phyloP scores from a whole-genome alignment of 2,113 vertebrate species.

The Hippocampus abdominalis region DNA sequence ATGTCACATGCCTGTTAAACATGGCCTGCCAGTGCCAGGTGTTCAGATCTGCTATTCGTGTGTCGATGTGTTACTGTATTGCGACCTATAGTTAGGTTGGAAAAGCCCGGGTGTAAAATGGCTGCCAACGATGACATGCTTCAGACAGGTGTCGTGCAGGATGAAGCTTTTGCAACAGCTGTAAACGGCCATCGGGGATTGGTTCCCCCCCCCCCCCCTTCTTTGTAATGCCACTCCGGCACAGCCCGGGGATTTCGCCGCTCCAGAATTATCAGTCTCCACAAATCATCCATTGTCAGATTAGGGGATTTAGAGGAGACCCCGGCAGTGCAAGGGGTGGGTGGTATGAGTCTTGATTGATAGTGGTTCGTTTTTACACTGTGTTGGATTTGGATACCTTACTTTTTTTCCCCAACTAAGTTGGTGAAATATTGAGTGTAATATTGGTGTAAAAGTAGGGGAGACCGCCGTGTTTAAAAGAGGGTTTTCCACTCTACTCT shows the following conservation, averaged over 20 bases:
- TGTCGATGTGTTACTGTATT: slow-evolving; percentile 19
- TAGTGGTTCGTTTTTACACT: not conserved
- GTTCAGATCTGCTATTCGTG: slow-evolving; percentile 33
- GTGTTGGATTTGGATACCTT: not conserved
- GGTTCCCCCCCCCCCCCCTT: slow-evolving; percentile 11
- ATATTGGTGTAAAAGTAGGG: too few species aligned
- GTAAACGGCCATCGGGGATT: slow-evolving; percentile 60
- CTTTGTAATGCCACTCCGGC: slow-evolving; percentile 36
- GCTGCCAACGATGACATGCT: slow-evolving; percentile 60
- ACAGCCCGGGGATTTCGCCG: slow-evolving; percentile 23
- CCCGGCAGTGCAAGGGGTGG: not conserved
- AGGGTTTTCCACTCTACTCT: too few species aligned
- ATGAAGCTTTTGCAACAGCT: slow-evolving; percentile 48
- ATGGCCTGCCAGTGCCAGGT: slow-evolving; percentile 53
- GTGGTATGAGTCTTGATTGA: not conserved
- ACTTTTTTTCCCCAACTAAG: too few species aligned
- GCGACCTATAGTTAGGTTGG: slow-evolving; percentile 7
- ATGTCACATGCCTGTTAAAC: slow-evolving; percentile 49
- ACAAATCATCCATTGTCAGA: slow-evolving; percentile 25
- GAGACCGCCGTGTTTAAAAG: too few species aligned
- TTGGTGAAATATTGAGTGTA: too few species aligned
- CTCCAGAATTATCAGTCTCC: slow-evolving; percentile 19
- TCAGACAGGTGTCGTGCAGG: slow-evolving; percentile 52
- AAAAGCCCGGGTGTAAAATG: slow-evolving; percentile 38
- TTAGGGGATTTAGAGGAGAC: slow-evolving; percentile 15